Percentiles rank a stretch among this genome's conserved stretches.
Evolutionary conservation across 30 jellyfish, hydroid and myxozoan species (phyloP).

Genomic region (Aurelia aurita): DNA sequence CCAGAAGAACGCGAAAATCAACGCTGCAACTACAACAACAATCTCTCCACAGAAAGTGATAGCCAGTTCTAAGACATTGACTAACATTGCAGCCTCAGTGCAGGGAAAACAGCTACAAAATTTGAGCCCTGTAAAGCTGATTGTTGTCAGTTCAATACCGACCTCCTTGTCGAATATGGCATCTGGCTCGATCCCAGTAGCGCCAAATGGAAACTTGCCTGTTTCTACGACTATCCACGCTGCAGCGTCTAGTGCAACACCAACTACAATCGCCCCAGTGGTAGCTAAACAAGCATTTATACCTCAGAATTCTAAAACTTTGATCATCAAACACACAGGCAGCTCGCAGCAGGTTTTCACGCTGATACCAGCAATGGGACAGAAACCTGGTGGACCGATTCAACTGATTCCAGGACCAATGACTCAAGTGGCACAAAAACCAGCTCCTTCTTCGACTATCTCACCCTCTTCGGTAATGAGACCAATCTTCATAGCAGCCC

Average conservation of each 20-base stretch:
- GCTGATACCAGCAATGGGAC: conserved; percentile 57
- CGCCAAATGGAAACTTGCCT: not conserved
- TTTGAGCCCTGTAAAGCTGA: conserved; percentile 28
- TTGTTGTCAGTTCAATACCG: conserved; percentile 42
- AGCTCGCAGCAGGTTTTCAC: conserved; percentile 58
- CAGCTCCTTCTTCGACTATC: not conserved
- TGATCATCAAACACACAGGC: conserved; percentile 58
- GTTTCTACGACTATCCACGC: not conserved
- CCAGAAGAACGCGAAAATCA: conserved; percentile 8
- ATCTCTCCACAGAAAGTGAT: conserved; percentile 22
- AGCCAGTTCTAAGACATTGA: conserved; percentile 1
- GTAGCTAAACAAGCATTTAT: conserved; percentile 28
- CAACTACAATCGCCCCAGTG: conserved; percentile 11
- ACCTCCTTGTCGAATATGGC: not conserved
- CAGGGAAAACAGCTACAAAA: conserved; percentile 1
- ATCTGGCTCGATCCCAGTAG: not conserved
- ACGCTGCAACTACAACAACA: conserved; percentile 6
- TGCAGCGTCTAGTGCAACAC: not conserved
- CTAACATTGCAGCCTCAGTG: not conserved
- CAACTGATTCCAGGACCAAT: conserved; percentile 44
- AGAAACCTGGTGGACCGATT: conserved; percentile 17
- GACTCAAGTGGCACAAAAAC: conserved; percentile 9
- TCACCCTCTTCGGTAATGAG: conserved; percentile 43
- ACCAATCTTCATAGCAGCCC: conserved; percentile 67
- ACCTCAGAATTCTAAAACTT: conserved; percentile 41